A percentile compares a stretch with the other conserved stretches of the same genome.
Evolutionary conservation across 2,113 vertebrate species (phyloP).

Genomic region (Blennius ocellaris): DNA sequence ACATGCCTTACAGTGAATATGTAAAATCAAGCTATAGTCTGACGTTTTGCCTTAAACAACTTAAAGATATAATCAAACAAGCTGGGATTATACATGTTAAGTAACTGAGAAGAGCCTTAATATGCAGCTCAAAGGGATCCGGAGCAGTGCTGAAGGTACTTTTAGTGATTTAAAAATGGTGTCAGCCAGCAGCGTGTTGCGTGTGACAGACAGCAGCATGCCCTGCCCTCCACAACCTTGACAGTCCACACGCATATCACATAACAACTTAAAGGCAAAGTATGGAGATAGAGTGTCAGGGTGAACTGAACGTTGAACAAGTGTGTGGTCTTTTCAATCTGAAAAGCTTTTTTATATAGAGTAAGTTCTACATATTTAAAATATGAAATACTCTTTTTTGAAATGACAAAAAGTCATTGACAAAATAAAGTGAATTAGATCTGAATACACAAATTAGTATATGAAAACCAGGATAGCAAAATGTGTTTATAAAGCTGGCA

Average conservation of each 20-base stretch:
- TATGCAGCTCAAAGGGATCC: neutral
- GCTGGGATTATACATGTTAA: neutral
- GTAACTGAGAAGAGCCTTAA: neutral
- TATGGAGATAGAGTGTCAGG: neutral
- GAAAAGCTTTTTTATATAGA: neutral
- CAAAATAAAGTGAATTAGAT: too few relatives aligned
- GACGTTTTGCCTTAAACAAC: neutral
- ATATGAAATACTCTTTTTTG: too few relatives aligned
- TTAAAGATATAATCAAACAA: neutral
- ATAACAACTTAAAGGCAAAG: conserved; percentile 18
- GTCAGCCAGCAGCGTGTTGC: neutral
- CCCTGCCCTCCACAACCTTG: conserved; percentile 13
- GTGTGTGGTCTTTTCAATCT: neutral
- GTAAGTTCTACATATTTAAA: neutral
- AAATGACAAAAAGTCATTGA: too few relatives aligned
- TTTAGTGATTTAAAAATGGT: conserved; percentile 4
- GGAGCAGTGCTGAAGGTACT: neutral
- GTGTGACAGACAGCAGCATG: neutral
- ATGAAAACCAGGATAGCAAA: too few relatives aligned
- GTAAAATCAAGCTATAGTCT: neutral
- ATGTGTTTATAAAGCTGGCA: too few relatives aligned
- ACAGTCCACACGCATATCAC: conserved; percentile 10
- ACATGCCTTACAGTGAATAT: neutral
- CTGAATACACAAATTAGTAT: too few relatives aligned
- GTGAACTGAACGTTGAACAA: conserved; percentile 3